These are phyloP conservation scores for Phenacoccus solenopsis DNA, from an alignment of 1,140 invertebrate genomes.

Conservation along the genomic window DNA sequence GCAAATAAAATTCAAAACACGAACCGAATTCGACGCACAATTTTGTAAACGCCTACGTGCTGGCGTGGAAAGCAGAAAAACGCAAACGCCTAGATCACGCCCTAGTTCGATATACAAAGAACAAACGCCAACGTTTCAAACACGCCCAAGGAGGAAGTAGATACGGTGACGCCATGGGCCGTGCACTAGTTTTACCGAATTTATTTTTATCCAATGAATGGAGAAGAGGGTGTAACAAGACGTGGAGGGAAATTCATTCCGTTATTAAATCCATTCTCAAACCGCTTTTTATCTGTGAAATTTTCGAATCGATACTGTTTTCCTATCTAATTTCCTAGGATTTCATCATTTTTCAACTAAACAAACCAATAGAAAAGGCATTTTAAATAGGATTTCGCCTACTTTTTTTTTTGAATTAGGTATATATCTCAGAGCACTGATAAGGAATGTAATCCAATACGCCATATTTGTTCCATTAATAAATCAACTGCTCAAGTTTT, in stretches of 20 bases:
- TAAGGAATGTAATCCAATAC: too few species aligned
- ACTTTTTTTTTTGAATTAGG: too few species aligned
- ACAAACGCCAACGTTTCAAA: constrained; percentile 11
- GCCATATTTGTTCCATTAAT: too few species aligned
- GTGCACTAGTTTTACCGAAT: constrained; percentile 11
- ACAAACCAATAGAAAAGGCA: too few species aligned
- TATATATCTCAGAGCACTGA: too few species aligned
- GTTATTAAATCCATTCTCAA: neutral
- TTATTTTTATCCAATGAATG: constrained; percentile 18
- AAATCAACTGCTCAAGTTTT: too few species aligned
- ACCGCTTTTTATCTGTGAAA: neutral
- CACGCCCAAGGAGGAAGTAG: constrained; percentile 12
- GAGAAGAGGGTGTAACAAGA: constrained; percentile 1
- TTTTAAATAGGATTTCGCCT: too few species aligned
- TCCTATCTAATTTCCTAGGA: too few species aligned
- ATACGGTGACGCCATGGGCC: constrained; percentile 8
- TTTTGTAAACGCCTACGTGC: constrained; percentile 13
- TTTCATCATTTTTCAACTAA: too few species aligned
- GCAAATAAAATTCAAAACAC: constrained; percentile 11
- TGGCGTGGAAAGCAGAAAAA: constrained; percentile 8
- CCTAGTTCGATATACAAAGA: constrained; percentile 13
- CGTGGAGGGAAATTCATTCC: neutral
- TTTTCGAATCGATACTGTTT: neutral
- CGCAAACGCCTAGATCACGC: constrained; percentile 8
- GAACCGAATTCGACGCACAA: constrained; percentile 13